Evolutionary conservation across 2,113 vertebrate species (phyloP), one percentile per base, ranked within the genome.

Genomic region (Falcunculus frontatus): DNA sequence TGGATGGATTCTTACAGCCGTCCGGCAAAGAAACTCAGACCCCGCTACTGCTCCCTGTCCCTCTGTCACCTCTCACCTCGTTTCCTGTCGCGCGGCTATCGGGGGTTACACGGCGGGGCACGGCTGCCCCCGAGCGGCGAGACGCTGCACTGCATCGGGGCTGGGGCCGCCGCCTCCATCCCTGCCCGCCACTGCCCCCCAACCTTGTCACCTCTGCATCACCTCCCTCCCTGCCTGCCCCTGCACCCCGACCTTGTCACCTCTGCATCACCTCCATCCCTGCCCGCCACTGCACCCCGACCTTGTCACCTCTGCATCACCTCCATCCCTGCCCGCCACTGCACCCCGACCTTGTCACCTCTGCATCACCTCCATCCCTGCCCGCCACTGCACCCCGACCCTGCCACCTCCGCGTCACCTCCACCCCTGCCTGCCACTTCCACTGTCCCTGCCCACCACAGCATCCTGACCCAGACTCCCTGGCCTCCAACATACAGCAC

Each of bases 321-420:
- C 52, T 20, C 50, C 26, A 19, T 57, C 56, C 56, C 56, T 59
- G 56, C 14, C 56, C 1, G 13, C 21, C 56, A 10, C 33, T 16
- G n/a, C 22, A n/a, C 5, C 56, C 57, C 3, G 16, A 26, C n/a
- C 16, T 39, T 27, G 17, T 5, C 35, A 27, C 6, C 33, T 7
- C 21, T 3, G 15, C 33, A 13, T 41, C 41, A 41, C 41, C 41
- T 41, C 41, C 41, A 41, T 41, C 41, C 12, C 57, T 20, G 60
- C 19, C 39, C 0, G 1, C 12, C 29, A 6, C 41, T 10, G 25
- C 25, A 23, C 1, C 23, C n/a, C 1, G 4, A 49, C 13, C 3
- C 52, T 12, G 29, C 4, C 64, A 57, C 7, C 46, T 29, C 37
- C 2, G 9, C 9, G 2, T 59, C 59, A 62, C 37, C 37, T 41